Conservation (phyloP, 2,888 invertebrate species). For the Eilema caniola region DNA sequence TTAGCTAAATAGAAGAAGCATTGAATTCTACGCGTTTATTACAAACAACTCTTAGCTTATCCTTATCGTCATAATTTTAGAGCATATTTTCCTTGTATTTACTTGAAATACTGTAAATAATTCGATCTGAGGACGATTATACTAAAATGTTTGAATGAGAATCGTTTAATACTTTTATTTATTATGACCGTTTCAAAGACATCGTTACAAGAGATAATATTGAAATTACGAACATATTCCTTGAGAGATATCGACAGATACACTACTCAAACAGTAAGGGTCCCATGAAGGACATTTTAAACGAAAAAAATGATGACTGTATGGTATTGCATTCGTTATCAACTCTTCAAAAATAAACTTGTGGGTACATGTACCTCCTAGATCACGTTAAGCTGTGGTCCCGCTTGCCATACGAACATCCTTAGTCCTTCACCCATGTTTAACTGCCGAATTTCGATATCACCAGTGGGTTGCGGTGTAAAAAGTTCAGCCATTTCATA, state of each 20-base stretch:
- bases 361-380: no score
- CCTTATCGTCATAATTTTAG: neutral
- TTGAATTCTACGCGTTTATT: neutral
- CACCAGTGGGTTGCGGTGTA: no score
- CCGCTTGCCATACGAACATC: no score
- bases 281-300: neutral
- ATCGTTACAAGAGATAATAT: neutral
- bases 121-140: neutral
- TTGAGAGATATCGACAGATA: neutral
- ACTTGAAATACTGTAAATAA: neutral
- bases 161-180: neutral
- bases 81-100: slow-evolving; percentile 6
- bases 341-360: no score
- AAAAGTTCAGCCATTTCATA: neutral
- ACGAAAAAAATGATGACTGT: neutral
- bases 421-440: neutral
- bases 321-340: neutral
- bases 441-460: no score
- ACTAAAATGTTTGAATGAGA: neutral
- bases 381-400: no score
- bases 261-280: neutral
- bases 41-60: neutral
- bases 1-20: neutral
- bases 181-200: neutral
- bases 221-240: neutral